These are phyloP conservation scores for Hoplias malabaricus DNA, from an alignment of 2,113 vertebrate genomes.

Conservation along the genomic window DNA sequence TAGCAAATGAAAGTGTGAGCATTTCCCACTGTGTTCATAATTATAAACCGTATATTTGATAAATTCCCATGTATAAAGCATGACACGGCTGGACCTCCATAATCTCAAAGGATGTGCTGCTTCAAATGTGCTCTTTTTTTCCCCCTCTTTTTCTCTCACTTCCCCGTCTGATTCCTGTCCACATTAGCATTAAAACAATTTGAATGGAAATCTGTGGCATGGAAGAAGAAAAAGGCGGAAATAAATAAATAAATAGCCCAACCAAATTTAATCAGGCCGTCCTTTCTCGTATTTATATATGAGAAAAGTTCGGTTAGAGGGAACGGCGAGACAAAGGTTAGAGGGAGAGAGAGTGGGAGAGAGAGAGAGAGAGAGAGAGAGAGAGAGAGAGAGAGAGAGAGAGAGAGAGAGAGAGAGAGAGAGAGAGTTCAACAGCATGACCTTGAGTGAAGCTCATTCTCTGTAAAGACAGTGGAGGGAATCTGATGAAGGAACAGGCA, in stretches of 20 bases:
- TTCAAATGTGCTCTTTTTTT: not conserved
- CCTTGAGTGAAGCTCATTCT: constrained; percentile 55
- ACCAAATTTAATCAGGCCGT: constrained; percentile 61
- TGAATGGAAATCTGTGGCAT: constrained; percentile 64
- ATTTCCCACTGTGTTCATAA: constrained; percentile 25
- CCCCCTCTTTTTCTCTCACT: constrained; percentile 26
- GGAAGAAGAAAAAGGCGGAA: constrained; percentile 34
- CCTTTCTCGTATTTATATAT: constrained; percentile 55
- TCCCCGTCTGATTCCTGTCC: constrained; percentile 17
- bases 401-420: not conserved
- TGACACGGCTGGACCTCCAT: constrained; percentile 17
- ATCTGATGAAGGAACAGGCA: constrained; percentile 49
- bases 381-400: not conserved
- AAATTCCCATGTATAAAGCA: constrained; percentile 41
- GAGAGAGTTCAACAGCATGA: constrained; percentile 40
- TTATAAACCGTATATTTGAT: constrained; percentile 30
- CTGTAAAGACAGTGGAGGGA: constrained; percentile 42
- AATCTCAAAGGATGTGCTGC: not conserved
- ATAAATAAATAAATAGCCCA: constrained; percentile 48
- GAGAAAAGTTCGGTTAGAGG: constrained; percentile 39
- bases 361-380: not conserved
- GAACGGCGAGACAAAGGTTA: not conserved
- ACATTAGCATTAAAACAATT: constrained; percentile 71
- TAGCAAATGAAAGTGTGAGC: constrained; percentile 5
- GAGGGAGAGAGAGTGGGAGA: not conserved